Evolutionary conservation across 2,888 invertebrate genomes (phyloP).

Genomic region (Chloromyia formosa): DNA sequence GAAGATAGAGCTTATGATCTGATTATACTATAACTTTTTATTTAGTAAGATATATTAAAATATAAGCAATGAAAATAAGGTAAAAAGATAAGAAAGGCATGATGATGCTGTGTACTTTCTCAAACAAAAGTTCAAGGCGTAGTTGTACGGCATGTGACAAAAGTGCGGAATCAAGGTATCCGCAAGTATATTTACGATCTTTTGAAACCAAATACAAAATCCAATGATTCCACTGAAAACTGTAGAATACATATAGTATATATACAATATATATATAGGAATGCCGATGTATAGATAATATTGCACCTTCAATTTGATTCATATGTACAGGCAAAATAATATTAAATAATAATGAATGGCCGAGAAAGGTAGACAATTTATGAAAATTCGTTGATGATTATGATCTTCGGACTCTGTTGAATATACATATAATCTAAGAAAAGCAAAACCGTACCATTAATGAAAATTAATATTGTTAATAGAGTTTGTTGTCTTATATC

Average conservation of each 20-base stretch:
- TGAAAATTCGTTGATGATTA: neutral
- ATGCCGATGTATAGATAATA: neutral
- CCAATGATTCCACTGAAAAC: neutral
- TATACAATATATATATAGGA: neutral
- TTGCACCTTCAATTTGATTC: neutral
- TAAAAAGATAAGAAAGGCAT: too few relatives aligned
- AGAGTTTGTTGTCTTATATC: neutral
- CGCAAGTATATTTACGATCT: neutral
- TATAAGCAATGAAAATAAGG: too few relatives aligned
- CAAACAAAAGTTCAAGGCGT: slow-evolving; percentile 17
- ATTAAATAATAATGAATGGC: neutral
- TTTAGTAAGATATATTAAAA: neutral
- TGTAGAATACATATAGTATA: neutral
- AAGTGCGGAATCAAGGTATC: slow-evolving; percentile 11
- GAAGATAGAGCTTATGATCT: neutral
- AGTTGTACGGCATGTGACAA: slow-evolving; percentile 21
- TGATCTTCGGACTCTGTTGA: slow-evolving; percentile 25
- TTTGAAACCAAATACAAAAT: neutral
- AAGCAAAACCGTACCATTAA: neutral
- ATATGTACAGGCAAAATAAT: neutral
- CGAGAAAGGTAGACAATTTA: neutral
- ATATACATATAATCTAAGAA: too few relatives aligned
- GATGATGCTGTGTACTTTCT: too few relatives aligned
- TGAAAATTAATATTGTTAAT: slow-evolving; percentile 13
- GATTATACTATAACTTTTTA: neutral